Conservation (phyloP, 2,797 vertebrate genomes). For the Gymnoscopelus braueri region DNA sequence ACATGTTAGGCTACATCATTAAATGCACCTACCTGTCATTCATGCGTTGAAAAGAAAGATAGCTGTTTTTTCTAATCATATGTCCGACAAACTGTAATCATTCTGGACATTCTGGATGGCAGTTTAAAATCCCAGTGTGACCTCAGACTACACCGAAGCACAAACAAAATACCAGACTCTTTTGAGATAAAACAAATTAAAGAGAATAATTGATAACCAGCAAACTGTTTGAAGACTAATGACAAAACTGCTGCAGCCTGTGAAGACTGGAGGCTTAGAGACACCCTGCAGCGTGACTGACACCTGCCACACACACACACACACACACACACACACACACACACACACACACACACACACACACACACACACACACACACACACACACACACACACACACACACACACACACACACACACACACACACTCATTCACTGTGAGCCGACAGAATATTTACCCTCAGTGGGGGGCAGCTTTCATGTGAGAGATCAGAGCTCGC, state of each 20-base stretch:
- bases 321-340: slow-evolving; percentile 22
- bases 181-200: slow-evolving; percentile 91
- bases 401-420: slow-evolving; percentile 23
- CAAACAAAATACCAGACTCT: slow-evolving; percentile 74
- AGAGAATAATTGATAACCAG: slow-evolving; percentile 93
- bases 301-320: slow-evolving; percentile 70
- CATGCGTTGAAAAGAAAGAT: background rate
- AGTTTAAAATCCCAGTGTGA: background rate
- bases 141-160: slow-evolving; percentile 68
- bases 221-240: slow-evolving; percentile 91
- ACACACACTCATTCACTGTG: slow-evolving; percentile 46
- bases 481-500: slow-evolving; percentile 80
- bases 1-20: too few relatives aligned
- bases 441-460: slow-evolving; percentile 83
- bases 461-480: slow-evolving; percentile 81
- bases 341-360: slow-evolving; percentile 26
- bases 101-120: slow-evolving; percentile 9
- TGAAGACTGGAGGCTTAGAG: slow-evolving; percentile 85
- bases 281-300: slow-evolving; percentile 78
- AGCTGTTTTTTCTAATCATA: too few relatives aligned
- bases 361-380: background rate
- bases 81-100: too few relatives aligned
- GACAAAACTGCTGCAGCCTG: slow-evolving; percentile 88
- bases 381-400: slow-evolving; percentile 39
- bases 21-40: background rate